Conservation (phyloP, 1,140 invertebrate species). For the Antheraea pernyi region DNA sequence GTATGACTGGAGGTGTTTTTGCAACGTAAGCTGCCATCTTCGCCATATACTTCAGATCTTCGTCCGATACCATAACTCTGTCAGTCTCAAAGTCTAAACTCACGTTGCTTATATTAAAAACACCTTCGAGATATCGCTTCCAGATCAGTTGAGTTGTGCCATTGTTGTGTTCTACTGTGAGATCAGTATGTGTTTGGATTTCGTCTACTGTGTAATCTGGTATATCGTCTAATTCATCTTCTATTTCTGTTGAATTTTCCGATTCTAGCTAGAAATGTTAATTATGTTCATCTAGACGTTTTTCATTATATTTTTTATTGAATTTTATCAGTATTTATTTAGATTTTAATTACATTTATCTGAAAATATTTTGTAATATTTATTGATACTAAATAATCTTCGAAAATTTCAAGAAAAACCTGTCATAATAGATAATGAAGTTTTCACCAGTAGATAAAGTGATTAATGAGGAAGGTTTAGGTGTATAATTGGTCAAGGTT, state of each 20-base stretch:
- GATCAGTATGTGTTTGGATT: slow-evolving; percentile 82
- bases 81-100: slow-evolving; percentile 77
- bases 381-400: no score
- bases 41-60: slow-evolving; percentile 83
- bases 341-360: no score
- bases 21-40: slow-evolving; percentile 79
- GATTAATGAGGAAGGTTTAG: no score
- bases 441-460: no score
- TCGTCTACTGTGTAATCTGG: slow-evolving; percentile 81
- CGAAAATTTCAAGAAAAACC: no score
- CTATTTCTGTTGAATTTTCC: slow-evolving; percentile 75
- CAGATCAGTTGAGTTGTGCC: slow-evolving; percentile 80
- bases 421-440: no score
- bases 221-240: slow-evolving; percentile 70
- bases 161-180: slow-evolving; percentile 73
- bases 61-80: slow-evolving; percentile 79
- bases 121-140: slow-evolving; percentile 81
- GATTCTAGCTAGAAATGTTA: slow-evolving; percentile 69
- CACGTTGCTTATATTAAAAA: slow-evolving; percentile 80
- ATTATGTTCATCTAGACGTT: neutral
- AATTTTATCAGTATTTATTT: no score
- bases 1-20: slow-evolving; percentile 71
- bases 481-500: no score
- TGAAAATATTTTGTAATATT: no score
- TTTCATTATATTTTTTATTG: no score